Percentiles rank a stretch among this genome's conserved stretches.
Conservation (phyloP, 2,888 invertebrate genomes). For the Dioctria rufipes region DNA sequence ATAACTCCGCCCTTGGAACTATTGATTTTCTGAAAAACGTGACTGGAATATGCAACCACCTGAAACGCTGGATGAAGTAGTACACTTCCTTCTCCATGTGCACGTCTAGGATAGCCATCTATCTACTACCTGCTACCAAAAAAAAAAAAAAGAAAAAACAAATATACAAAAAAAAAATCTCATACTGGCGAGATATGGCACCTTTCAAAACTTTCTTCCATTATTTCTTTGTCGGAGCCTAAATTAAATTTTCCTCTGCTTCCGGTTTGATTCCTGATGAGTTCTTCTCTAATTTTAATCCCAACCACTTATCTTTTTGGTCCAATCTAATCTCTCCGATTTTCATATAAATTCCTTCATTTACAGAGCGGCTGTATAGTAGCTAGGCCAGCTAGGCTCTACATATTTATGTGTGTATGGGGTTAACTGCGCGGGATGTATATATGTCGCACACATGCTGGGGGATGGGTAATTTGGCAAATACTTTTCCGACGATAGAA, state of each 20-base stretch:
- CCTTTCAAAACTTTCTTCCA: conserved; percentile 24
- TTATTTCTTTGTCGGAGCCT: not conserved
- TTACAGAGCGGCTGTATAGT: conserved; percentile 39
- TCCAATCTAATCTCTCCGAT: conserved; percentile 62
- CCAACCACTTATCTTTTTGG: conserved; percentile 36
- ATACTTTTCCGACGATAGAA: conserved; percentile 39
- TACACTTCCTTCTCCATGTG: conserved; percentile 1
- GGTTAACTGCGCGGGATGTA: not conserved
- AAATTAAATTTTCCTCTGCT: conserved; percentile 40
- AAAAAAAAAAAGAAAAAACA: not conserved
- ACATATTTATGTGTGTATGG: no score
- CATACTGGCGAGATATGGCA: not conserved
- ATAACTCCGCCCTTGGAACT: conserved; percentile 59
- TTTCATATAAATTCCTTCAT: conserved; percentile 64
- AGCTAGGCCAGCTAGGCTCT: not conserved
- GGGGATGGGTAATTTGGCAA: conserved; percentile 51
- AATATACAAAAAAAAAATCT: no score
- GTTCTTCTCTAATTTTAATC: conserved; percentile 47
- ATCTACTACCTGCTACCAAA: conserved; percentile 9
- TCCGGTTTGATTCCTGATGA: conserved; percentile 46
- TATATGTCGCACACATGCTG: conserved; percentile 3
- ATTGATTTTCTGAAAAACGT: conserved; percentile 58
- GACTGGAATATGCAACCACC: conserved; percentile 50
- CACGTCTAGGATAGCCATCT: conserved; percentile 4
- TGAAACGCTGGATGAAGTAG: conserved; percentile 25